Evolutionary conservation across 2,888 invertebrate species (phyloP).

Genomic region (Idaea biselata): DNA sequence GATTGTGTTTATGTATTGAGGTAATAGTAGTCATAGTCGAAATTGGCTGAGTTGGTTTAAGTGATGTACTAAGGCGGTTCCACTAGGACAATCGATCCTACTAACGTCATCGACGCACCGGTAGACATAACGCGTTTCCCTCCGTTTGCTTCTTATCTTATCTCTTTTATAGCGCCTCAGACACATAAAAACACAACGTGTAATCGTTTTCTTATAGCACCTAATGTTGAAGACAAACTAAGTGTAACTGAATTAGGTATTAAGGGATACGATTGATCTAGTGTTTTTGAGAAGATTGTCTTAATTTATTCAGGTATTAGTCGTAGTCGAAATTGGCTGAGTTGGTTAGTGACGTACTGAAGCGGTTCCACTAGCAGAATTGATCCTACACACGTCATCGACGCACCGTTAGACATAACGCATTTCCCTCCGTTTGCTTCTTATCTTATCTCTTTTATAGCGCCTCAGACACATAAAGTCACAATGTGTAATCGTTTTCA

Average conservation of each 20-base stretch:
- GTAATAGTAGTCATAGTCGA: neutral
- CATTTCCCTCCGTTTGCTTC: neutral
- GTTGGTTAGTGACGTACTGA: constrained; percentile 48
- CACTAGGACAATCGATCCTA: constrained; percentile 53
- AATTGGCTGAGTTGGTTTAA: constrained; percentile 9
- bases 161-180: neutral
- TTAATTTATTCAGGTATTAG: neutral
- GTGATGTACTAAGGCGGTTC: constrained; percentile 47
- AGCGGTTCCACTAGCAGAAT: constrained; percentile 39
- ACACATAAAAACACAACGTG: neutral
- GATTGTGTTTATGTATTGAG: neutral
- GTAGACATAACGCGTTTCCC: neutral
- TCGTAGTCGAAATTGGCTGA: neutral
- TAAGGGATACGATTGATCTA: neutral
- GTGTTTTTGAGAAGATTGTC: neutral
- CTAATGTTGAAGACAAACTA: neutral
- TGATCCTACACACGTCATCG: constrained; percentile 41
- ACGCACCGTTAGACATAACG: neutral
- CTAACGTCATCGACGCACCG: neutral
- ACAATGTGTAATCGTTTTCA: neutral
- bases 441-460: constrained; percentile 1
- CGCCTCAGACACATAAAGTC: neutral
- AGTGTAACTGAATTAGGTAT: neutral
- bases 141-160: neutral
- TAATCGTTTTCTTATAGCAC: neutral